Evolutionary conservation across 2,797 vertebrate genomes (phyloP), one percentile per base, ranked within the genome.

Genomic region (Enteromius treurensis): DNA sequence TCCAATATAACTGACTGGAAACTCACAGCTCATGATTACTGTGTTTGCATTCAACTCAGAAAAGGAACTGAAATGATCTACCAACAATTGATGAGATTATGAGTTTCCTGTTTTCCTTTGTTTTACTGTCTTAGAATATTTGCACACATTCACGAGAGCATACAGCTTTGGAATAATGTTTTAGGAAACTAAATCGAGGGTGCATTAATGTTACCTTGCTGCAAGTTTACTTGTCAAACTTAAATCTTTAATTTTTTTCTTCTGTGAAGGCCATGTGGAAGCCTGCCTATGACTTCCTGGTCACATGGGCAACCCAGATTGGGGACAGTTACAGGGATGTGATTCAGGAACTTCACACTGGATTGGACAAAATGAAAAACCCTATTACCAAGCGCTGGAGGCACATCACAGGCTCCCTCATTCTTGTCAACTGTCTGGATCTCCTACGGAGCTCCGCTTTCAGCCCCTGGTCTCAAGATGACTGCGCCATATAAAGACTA

Each of bases 381-480:
- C 98, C 98, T 84, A 98, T 99, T 93, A 99, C 97, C 80, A 97
- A 96, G 84, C 95, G 95, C 85, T 99, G 98, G 98, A 98, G 97
- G 82, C 98, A 99, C 92, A 96, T 99, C 85, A 99, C 97, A 0
- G 98, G 98, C 74, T 95, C 97, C 0, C 92, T 99, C 2, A 96
- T 99, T 88, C 95, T 99, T 0, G 97, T 99, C 84, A 97, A 99
- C 93, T 95, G 96, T 47, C 91, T 99, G 85, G 98, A 99, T 85
- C 89, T 94, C 5, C 94, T 99, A 49, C 91, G 97, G 26, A 94
- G 96, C 1, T 93, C 96, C 0, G 97, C 97, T 89, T 99, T 99
- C 91, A 97, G 96, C 82, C 95, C 95, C 0, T 89, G 91, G 0
- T 95, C 96, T 49, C 95, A 95, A 0, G 96, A 96, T 3, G 98